Conservation (phyloP, 1,140 invertebrate genomes). For the Euwallacea fornicatus region DNA sequence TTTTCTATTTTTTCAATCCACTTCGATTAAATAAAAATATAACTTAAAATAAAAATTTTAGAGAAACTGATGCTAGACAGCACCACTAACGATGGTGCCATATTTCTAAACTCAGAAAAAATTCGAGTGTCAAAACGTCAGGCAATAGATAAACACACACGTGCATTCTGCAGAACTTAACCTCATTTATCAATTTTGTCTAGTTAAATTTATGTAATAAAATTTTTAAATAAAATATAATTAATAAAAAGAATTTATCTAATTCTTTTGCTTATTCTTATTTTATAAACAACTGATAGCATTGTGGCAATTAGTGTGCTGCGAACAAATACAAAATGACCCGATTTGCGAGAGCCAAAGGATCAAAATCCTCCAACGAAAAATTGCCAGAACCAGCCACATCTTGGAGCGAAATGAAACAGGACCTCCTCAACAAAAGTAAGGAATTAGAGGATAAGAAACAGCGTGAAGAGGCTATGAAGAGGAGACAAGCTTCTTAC, state of each 20-base stretch:
- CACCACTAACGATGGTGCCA: no score
- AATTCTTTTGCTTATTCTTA: not conserved
- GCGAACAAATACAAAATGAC: constrained; percentile 59
- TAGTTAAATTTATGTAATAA: no score
- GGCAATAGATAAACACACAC: no score
- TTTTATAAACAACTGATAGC: not conserved
- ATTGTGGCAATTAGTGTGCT: not conserved
- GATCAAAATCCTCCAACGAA: constrained; percentile 74
- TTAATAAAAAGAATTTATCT: not conserved
- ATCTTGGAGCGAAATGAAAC: constrained; percentile 72
- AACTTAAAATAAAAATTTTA: no score
- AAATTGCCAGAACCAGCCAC: constrained; percentile 67
- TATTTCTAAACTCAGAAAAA: no score
- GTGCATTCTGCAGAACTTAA: no score
- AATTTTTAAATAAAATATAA: not conserved
- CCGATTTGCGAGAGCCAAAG: constrained; percentile 70
- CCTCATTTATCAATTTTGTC: no score
- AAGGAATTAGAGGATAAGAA: constrained; percentile 53
- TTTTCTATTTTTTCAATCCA: no score
- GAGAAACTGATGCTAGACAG: no score
- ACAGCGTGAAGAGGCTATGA: constrained; percentile 56
- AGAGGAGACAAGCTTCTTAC: constrained; percentile 58
- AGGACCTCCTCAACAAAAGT: constrained; percentile 58
- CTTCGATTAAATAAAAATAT: no score
- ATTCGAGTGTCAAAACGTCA: no score